Percentiles rank a stretch among this genome's conserved stretches.
These are phyloP conservation scores for Schlechtendalia chinensis DNA, from an alignment of 1,140 invertebrate genomes.

Conservation along the genomic window DNA sequence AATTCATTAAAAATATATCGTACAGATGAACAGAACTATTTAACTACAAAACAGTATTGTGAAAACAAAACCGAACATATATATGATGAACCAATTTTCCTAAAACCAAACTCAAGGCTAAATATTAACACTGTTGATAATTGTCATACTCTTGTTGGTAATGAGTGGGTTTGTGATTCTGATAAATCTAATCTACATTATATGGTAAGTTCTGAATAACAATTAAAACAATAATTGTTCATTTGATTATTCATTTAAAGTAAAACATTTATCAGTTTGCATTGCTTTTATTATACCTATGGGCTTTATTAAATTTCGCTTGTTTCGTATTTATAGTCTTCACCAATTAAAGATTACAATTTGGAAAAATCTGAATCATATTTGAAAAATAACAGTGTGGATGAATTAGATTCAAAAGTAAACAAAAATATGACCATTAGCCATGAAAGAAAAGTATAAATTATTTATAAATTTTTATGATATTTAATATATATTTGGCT, in stretches of 20 bases:
- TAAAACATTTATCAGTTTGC: background rate
- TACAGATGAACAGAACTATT: constrained; percentile 40
- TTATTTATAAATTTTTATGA: background rate
- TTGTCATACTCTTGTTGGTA: constrained; percentile 2
- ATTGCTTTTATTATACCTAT: constrained; percentile 5
- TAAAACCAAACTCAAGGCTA: constrained; percentile 23
- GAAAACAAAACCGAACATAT: constrained; percentile 22
- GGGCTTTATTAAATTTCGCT: background rate
- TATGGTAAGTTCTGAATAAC: constrained; percentile 38
- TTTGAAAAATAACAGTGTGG: constrained; percentile 1
- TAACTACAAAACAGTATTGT: constrained; percentile 15
- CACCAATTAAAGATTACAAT: constrained; percentile 29
- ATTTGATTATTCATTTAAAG: constrained; percentile 12
- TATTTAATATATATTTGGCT: constrained; percentile 8
- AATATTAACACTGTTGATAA: constrained; percentile 22
- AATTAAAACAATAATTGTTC: constrained; percentile 28
- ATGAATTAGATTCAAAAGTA: background rate
- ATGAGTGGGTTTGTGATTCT: constrained; percentile 22
- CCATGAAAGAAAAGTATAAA: constrained; percentile 35
- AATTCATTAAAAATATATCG: constrained; percentile 15
- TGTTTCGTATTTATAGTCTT: constrained; percentile 21
- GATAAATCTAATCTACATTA: constrained; percentile 46
- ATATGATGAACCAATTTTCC: constrained; percentile 39
- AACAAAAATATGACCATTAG: constrained; percentile 34
- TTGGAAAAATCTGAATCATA: constrained; percentile 10